Conservation (phyloP, 2,888 invertebrate genomes). For the Lucinisca nassula region DNA sequence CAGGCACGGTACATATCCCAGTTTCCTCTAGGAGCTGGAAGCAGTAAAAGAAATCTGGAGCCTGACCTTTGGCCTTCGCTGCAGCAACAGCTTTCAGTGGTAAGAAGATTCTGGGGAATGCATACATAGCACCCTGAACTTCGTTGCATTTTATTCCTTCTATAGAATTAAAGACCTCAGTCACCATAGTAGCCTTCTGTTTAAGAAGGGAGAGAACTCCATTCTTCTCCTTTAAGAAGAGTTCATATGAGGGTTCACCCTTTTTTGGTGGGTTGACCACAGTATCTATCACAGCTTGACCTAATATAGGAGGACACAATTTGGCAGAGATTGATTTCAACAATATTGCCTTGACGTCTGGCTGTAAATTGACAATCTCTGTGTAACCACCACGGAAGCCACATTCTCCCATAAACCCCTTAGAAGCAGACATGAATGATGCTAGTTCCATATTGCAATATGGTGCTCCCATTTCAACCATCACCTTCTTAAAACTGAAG, state of each 20-base stretch:
- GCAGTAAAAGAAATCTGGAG: constrained; percentile 97
- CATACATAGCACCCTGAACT: constrained; percentile 99
- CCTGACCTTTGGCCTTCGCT: constrained; percentile 91
- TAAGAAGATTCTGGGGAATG: constrained; percentile 95
- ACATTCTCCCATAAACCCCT: constrained; percentile 94
- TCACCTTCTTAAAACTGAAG: constrained; percentile 97
- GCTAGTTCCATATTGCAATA: constrained; percentile 95
- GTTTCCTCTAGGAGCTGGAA: constrained; percentile 95
- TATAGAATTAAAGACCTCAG: constrained; percentile 96
- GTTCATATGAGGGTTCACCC: constrained; percentile 93
- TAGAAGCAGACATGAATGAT: constrained; percentile 98
- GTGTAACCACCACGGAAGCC: constrained; percentile 98
- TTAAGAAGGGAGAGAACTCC: constrained; percentile 93
- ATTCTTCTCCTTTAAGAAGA: constrained; percentile 90
- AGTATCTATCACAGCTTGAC: constrained; percentile 95
- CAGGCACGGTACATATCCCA: constrained; percentile 95
- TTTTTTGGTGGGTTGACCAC: constrained; percentile 95
- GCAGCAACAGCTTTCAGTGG: constrained; percentile 95
- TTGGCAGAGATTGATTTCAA: constrained; percentile 93
- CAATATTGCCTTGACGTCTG: constrained; percentile 91
- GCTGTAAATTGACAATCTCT: constrained; percentile 96
- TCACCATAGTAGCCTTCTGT: constrained; percentile 94
- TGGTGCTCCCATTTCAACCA: constrained; percentile 96
- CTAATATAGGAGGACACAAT: constrained; percentile 97
- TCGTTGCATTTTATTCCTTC: constrained; percentile 96